Conservation (phyloP, 2,888 invertebrate genomes). For the Caenorhabditis sulstoni region DNA sequence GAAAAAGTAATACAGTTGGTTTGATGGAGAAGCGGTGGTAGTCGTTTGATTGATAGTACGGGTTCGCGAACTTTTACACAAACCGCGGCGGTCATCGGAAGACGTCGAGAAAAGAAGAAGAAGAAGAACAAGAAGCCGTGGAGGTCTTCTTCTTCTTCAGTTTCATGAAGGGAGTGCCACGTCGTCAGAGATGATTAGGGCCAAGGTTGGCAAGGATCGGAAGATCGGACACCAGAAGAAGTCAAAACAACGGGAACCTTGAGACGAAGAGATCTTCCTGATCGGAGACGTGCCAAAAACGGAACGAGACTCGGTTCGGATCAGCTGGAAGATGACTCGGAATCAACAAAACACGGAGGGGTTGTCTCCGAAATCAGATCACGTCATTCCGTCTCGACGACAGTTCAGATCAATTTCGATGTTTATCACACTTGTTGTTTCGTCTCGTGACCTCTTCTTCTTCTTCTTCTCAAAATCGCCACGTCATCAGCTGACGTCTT, state of each 20-base stretch:
- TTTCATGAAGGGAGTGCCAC: neutral
- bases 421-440: neutral
- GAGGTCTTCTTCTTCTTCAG: constrained; percentile 12
- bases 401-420: too few species aligned
- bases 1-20: neutral
- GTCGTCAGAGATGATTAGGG: constrained; percentile 1
- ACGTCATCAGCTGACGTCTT: neutral
- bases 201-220: constrained; percentile 11
- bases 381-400: too few species aligned
- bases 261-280: too few species aligned
- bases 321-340: too few species aligned
- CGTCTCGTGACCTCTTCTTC: constrained; percentile 5
- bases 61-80: constrained; percentile 30
- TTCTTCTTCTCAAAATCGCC: neutral
- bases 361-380: too few species aligned
- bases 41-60: constrained; percentile 50
- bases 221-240: neutral
- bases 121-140: neutral
- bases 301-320: neutral
- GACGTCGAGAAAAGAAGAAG: too few species aligned
- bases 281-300: neutral
- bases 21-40: constrained; percentile 3
- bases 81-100: constrained; percentile 2
- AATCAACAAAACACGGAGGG: too few species aligned
- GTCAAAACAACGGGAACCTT: too few species aligned